These are phyloP conservation scores for Notoglanidium macrostoma DNA, from an alignment of 2,797 vertebrate species.

Conservation along the genomic window DNA sequence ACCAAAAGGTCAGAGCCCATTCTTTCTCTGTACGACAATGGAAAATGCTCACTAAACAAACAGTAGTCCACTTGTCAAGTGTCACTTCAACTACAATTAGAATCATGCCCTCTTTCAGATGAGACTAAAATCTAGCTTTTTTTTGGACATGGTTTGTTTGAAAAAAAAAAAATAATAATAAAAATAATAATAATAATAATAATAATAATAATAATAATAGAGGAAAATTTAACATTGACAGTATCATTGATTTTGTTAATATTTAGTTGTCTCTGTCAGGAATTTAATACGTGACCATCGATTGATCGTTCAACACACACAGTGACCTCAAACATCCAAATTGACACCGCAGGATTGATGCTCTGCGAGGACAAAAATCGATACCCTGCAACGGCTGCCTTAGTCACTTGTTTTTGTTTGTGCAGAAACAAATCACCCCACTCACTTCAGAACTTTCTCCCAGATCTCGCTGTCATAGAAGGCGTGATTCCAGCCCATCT, in stretches of 20 bases:
- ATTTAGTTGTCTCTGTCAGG: not conserved
- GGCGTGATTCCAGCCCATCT: constrained; percentile 98
- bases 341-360: not conserved
- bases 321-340: not conserved
- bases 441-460: constrained; percentile 95
- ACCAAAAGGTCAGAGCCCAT: constrained; percentile 93
- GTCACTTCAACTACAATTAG: no score
- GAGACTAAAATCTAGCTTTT: no score
- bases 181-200: no score
- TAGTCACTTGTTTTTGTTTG: not conserved
- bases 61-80: not conserved
- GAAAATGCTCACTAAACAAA: constrained; percentile 24
- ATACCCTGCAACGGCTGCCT: not conserved
- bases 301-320: not conserved
- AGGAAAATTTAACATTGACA: not conserved
- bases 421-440: constrained; percentile 42
- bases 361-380: not conserved
- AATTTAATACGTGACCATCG: not conserved
- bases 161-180: no score
- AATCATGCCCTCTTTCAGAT: no score
- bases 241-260: not conserved
- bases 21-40: constrained; percentile 82
- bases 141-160: no score
- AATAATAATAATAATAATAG: no score
- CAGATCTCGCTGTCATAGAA: constrained; percentile 94